Evolutionary conservation across 2,113 vertebrate species (phyloP), one percentile per base, ranked within the genome.

Genomic region (Chionomys nivalis): DNA sequence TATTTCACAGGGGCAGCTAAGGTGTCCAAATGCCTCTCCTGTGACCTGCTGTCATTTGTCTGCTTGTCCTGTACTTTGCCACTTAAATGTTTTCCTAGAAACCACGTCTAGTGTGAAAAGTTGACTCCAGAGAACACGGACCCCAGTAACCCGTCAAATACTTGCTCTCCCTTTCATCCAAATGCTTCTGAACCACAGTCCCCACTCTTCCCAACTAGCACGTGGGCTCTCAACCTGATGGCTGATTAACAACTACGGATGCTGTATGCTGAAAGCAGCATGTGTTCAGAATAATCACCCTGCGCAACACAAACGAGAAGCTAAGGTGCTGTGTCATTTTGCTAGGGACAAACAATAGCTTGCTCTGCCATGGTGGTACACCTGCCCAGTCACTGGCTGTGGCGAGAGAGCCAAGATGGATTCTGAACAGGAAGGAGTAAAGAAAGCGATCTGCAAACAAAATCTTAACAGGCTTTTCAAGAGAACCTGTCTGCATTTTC

Each of bases 1-100:
- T 26, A 44, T 93, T 90, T 97, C 95, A 94, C 82, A 73, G 72
- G 61, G 65, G 90, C 61, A 73, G 75, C 94, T 95, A 11, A 3
- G 75, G 65, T 86, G 23, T 93, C 90, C 79, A 63, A 3, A 68
- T 26, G 52, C n/a, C 93, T 81, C 75, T 70, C 23, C 86, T 72
- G 82, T 61, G 73, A 95, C 87, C 81, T 72, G 70, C 14, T 92
- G 68, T 75, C 55, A 63, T 42, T 72, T 90, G 75, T 92, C 86
- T 82, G 5, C 72, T 61, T 75, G 68, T 31, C 81, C 58, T 55
- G 31, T 72, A 63, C 49, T 83, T 93, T 47, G 39, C 39, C 90
- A 7, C 36, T 87, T 68, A 89, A 79, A 76, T 7, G 87, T 21
- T n/a, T 83, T 24, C 58, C 23, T 23, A 47, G 58, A 78, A 91